These are phyloP conservation scores for Thereva nobilitata DNA, from an alignment of 2,888 invertebrate species.

Conservation along the genomic window DNA sequence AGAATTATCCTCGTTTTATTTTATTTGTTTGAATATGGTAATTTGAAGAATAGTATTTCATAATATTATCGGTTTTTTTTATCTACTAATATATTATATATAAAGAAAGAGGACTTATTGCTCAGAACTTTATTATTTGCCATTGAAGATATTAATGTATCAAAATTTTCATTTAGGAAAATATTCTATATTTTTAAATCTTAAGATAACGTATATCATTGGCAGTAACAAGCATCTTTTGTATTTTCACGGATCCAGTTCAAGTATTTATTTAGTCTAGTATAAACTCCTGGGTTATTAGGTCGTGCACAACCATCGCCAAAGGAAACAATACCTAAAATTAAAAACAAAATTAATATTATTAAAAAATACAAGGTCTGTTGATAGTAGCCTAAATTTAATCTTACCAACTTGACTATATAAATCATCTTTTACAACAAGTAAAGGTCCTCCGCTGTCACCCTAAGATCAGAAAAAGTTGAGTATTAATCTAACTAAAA, in stretches of 20 bases:
- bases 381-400: not conserved
- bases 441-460: constrained; percentile 38
- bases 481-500: too few relatives aligned
- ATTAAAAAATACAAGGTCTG: too few relatives aligned
- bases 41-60: too few relatives aligned
- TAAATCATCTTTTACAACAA: not conserved
- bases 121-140: not conserved
- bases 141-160: not conserved
- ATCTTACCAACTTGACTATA: constrained; percentile 3
- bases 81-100: not conserved
- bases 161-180: not conserved
- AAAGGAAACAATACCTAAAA: constrained; percentile 67
- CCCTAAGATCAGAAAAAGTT: constrained; percentile 9
- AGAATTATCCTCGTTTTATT: too few relatives aligned
- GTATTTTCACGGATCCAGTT: constrained; percentile 67
- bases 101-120: not conserved
- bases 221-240: constrained; percentile 66
- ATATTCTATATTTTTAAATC: not conserved
- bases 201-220: not conserved
- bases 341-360: constrained; percentile 52
- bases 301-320: constrained; percentile 49
- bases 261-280: constrained; percentile 69
- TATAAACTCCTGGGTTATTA: constrained; percentile 74
- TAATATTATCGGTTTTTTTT: too few relatives aligned
- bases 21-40: too few relatives aligned